Percentiles rank a stretch among this genome's conserved stretches.
Evolutionary conservation across 1,140 invertebrate genomes (phyloP).

Genomic region (Potamilus streckersoni): DNA sequence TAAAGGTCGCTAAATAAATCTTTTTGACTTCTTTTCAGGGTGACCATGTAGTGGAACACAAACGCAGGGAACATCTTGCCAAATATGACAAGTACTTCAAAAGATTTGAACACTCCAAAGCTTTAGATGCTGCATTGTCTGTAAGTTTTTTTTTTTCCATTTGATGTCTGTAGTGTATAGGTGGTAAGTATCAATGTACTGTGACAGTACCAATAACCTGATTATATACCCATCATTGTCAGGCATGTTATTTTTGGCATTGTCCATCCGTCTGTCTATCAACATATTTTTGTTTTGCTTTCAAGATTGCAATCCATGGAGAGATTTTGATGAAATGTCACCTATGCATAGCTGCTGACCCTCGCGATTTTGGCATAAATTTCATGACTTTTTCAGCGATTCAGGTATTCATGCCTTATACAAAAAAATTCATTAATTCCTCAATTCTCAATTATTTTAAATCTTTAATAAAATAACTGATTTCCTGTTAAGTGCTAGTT

Average conservation of each 20-base stretch:
- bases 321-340: not conserved
- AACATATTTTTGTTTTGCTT: not conserved
- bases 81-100: slow-evolving; percentile 79
- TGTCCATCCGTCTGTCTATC: not conserved
- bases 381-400: no score
- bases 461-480: no score
- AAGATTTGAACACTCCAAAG: slow-evolving; percentile 85
- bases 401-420: no score
- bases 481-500: no score
- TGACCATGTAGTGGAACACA: slow-evolving; percentile 56
- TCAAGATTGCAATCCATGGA: not conserved
- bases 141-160: slow-evolving; percentile 43
- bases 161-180: no score
- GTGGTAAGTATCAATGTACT: no score
- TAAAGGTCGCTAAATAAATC: not conserved
- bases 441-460: no score
- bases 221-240: not conserved
- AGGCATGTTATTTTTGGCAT: not conserved
- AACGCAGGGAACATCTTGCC: slow-evolving; percentile 48
- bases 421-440: no score
- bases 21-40: slow-evolving; percentile 43
- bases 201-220: not conserved
- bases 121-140: slow-evolving; percentile 79
- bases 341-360: no score
- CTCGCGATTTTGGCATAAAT: no score